Base-by-base conservation (phyloP, 2,113 vertebrate genomes). In the Merops nubicus region DNA sequence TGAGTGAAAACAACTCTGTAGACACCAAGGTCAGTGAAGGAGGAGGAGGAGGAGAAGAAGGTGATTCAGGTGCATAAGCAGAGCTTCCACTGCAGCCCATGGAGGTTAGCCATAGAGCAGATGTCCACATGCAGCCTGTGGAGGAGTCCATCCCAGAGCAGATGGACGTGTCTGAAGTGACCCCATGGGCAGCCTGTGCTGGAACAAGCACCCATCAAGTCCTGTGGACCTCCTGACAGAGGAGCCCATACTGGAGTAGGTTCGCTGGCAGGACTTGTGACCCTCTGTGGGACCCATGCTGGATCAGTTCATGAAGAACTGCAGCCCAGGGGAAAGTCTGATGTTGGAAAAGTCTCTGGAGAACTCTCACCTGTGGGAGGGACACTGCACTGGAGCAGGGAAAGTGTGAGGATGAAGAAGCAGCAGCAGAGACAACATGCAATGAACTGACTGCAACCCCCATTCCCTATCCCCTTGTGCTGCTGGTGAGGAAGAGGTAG, bases 401-500 rank as follows among this genome's bases (percentile, higher is more conserved):
- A 45, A 31, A 53, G 68, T 22, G 19, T 23, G 31, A 43, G 60
- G 14, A 65, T 18, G 38, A 53, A 53, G 17, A 13, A 54, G 20
- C 11, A n/a, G n/a, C n/a, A n/a, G n/a, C 2, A 14, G 31, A 65
- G 38, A 64, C 29, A 43, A 34, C 4, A 2, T 43, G 12, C 9
- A 38, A n/a, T 34, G 31, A 36, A 25, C 20, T 25, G 40, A 54
- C 20, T 7, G 3, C 26, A 68, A 47, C 21, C 15, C 21, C 40
- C 63, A 36, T 25, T 45, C 48, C 77, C 33, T 5, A 2, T 67
- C 15, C 51, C 20, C 8, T 8, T 36, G 31, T 2, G 1, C 43
- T 1, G 1, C 47, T 63, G 1, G 2, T 2, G 8, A 33, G 17
- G 13, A 64, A 26, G 3, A 72, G 26, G 13, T 10, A 50, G 20